phyloP scores from a whole-genome alignment of 2,797 vertebrate genomes.

The Potorous gilbertii region DNA sequence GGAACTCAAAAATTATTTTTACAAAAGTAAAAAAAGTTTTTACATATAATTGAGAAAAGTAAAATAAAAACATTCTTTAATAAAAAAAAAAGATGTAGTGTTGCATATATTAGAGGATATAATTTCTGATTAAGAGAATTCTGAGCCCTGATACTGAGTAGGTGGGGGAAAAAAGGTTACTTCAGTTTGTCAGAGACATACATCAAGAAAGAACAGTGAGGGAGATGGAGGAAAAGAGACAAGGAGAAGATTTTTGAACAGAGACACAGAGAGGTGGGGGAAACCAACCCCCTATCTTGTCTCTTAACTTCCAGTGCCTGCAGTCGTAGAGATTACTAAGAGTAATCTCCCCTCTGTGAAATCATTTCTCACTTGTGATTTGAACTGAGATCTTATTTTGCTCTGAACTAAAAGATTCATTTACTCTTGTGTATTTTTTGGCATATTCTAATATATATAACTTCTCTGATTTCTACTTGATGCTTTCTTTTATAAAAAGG shows the following conservation, averaged over 20 bases:
- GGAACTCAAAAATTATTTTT: neutral
- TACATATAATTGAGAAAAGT: neutral
- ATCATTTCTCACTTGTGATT: neutral
- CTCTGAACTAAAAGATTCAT: neutral
- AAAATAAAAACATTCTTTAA: neutral
- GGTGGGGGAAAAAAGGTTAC: neutral
- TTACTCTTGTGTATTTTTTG: neutral
- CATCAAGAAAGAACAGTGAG: neutral
- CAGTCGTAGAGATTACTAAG: neutral
- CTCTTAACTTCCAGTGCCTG: neutral
- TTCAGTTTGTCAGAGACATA: neutral
- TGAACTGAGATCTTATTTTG: neutral
- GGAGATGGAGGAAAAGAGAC: neutral
- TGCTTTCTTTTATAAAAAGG: neutral
- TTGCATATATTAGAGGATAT: neutral
- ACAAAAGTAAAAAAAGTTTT: neutral
- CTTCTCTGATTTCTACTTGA: neutral
- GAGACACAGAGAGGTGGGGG: neutral
- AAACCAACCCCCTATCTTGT: too few species aligned
- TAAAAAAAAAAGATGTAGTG: neutral
- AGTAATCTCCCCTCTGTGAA: neutral
- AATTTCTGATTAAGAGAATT: neutral
- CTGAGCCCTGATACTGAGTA: neutral
- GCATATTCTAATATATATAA: neutral
- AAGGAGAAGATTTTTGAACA: neutral